These are phyloP conservation scores for Drosophila engyochracea DNA, from an alignment of 2,888 invertebrate genomes.

Conservation along the genomic window DNA sequence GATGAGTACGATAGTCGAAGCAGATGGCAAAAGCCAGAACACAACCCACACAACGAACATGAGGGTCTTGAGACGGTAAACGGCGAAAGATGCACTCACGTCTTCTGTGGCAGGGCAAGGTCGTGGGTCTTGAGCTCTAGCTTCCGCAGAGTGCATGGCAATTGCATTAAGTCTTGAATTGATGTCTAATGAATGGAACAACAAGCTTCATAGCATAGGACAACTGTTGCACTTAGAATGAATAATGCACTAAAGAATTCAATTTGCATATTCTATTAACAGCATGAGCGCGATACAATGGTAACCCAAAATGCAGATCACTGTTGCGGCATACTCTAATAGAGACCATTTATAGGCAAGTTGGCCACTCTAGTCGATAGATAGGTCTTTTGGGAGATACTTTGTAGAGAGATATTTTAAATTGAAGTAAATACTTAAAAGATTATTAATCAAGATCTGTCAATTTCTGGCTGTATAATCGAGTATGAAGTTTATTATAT, in stretches of 20 bases:
- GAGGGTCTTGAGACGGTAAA: slow-evolving; percentile 12
- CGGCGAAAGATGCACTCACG: slow-evolving; percentile 31
- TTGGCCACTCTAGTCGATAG: not conserved
- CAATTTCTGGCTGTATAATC: not conserved
- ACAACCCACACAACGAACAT: slow-evolving; percentile 12
- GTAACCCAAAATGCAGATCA: not conserved
- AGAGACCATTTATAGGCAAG: not conserved
- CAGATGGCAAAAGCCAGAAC: slow-evolving; percentile 24
- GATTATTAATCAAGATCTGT: not conserved
- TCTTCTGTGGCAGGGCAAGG: slow-evolving; percentile 31
- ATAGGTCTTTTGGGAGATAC: not conserved
- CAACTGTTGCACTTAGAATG: slow-evolving; percentile 62
- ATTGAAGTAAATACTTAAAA: not conserved
- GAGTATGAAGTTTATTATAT: not conserved
- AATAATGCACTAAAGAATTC: slow-evolving; percentile 51
- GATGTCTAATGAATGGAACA: slow-evolving; percentile 65
- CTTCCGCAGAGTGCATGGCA: slow-evolving; percentile 48
- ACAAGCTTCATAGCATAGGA: slow-evolving; percentile 38
- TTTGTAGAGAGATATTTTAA: not conserved
- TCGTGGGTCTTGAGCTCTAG: slow-evolving; percentile 30
- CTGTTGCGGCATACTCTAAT: not conserved
- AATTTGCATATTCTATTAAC: slow-evolving; percentile 37
- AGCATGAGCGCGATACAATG: not conserved
- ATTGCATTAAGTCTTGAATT: slow-evolving; percentile 64
- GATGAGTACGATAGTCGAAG: slow-evolving; percentile 6